These are phyloP conservation scores for Selene dorsalis DNA, from an alignment of 2,797 vertebrate genomes.

Conservation along the genomic window DNA sequence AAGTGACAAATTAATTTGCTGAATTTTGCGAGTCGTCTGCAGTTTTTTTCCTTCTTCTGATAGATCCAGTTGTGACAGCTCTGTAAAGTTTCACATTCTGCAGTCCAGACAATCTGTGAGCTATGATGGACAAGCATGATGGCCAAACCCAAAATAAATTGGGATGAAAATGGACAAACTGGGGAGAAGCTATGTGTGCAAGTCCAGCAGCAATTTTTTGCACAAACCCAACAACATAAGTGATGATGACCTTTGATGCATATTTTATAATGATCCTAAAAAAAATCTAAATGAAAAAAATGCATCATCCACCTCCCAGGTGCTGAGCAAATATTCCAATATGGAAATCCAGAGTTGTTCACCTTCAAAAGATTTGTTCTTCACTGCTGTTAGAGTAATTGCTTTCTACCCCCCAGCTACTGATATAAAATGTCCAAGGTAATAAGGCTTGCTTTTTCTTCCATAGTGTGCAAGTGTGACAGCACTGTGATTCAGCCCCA, in stretches of 20 bases:
- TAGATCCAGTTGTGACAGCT: neutral
- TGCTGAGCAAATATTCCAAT: conserved; percentile 54
- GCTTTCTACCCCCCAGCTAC: conserved; percentile 64
- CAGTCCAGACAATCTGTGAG: conserved; percentile 28
- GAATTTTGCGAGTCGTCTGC: neutral
- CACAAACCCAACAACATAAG: conserved; percentile 10
- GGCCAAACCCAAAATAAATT: conserved; percentile 30
- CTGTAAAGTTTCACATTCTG: conserved; percentile 5
- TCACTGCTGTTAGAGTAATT: conserved; percentile 72
- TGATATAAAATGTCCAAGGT: conserved; percentile 64
- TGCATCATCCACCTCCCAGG: conserved; percentile 27
- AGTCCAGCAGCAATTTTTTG: conserved; percentile 21
- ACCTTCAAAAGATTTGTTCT: conserved; percentile 69
- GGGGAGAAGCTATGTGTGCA: conserved; percentile 7
- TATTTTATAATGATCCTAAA: conserved; percentile 37
- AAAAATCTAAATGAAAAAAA: conserved; percentile 41
- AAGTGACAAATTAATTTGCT: conserved; percentile 5
- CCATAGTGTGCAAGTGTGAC: conserved; percentile 22
- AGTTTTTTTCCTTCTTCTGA: neutral
- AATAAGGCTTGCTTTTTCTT: conserved; percentile 53
- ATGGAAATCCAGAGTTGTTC: conserved; percentile 67
- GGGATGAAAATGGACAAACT: conserved; percentile 24
- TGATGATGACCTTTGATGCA: conserved; percentile 26
- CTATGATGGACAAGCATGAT: conserved; percentile 13
- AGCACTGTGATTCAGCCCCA: conserved; percentile 40